phyloP scores from a whole-genome alignment of 2,113 vertebrate species.

The Paratilapia polleni region DNA sequence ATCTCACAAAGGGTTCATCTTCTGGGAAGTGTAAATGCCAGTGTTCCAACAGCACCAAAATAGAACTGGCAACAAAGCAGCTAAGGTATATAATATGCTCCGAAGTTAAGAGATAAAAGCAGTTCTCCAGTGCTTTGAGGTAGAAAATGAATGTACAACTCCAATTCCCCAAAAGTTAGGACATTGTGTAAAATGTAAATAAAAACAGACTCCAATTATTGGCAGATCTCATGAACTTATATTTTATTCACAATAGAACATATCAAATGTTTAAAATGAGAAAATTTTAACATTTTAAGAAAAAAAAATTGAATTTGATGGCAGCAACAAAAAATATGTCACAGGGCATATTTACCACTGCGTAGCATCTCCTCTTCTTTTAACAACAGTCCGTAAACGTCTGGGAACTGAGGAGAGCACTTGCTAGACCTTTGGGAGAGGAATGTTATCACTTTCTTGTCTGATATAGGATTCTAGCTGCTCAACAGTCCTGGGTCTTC shows the following conservation, averaged over 20 bases:
- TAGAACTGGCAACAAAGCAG: too few relatives aligned
- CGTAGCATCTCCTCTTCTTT: not conserved
- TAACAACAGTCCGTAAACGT: not conserved
- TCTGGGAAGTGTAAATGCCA: accelerated
- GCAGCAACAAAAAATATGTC: not conserved
- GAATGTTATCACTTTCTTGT: not conserved
- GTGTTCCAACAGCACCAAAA: too few relatives aligned
- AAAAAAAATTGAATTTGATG: not conserved
- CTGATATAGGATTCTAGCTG: not conserved
- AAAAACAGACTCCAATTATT: not conserved
- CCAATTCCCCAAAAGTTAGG: too few relatives aligned
- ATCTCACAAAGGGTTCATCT: not conserved
- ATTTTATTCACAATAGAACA: not conserved
- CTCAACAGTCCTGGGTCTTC: not conserved
- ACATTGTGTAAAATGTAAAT: not conserved
- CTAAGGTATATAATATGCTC: too few relatives aligned
- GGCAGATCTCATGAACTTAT: not conserved
- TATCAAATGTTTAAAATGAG: not conserved
- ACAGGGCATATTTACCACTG: accelerated
- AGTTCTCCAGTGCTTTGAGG: too few relatives aligned
- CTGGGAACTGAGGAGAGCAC: not conserved
- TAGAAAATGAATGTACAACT: not conserved
- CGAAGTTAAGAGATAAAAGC: too few relatives aligned
- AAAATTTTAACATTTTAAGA: not conserved
- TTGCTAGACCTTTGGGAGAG: not conserved